These are phyloP conservation scores for Calypte anna DNA, from an alignment of 2,113 vertebrate genomes.

Conservation along the genomic window DNA sequence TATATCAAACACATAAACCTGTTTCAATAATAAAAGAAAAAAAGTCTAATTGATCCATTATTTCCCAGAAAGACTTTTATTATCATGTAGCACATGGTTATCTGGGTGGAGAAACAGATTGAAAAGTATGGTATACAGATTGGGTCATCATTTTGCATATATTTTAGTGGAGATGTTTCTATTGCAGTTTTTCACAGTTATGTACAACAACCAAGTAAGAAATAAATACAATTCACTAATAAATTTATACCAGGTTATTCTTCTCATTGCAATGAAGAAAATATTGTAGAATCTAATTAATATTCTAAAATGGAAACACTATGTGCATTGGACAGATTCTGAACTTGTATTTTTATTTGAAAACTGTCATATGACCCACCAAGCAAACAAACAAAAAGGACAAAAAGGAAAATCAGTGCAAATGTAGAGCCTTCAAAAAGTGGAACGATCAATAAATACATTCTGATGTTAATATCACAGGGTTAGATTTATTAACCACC, in stretches of 20 bases:
- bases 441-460: neutral
- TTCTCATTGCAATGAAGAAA: neutral
- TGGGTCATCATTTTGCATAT: neutral
- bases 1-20: neutral
- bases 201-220: neutral
- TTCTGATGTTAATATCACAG: neutral
- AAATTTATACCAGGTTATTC: neutral
- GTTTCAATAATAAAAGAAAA: neutral
- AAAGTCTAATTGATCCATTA: slow-evolving; percentile 22
- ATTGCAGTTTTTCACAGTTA: neutral
- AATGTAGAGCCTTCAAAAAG: neutral
- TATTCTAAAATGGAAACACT: slow-evolving; percentile 6
- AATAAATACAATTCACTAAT: neutral
- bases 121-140: neutral
- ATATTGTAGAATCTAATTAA: neutral
- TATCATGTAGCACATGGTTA: neutral
- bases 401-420: slow-evolving; percentile 11
- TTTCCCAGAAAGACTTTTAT: neutral
- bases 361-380: neutral
- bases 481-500: slow-evolving; percentile 39
- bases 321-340: neutral
- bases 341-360: neutral
- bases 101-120: neutral
- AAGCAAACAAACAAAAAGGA: neutral
- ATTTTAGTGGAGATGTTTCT: neutral